These are phyloP conservation scores for Grus americana DNA, from an alignment of 2,113 vertebrate species.

Conservation along the genomic window DNA sequence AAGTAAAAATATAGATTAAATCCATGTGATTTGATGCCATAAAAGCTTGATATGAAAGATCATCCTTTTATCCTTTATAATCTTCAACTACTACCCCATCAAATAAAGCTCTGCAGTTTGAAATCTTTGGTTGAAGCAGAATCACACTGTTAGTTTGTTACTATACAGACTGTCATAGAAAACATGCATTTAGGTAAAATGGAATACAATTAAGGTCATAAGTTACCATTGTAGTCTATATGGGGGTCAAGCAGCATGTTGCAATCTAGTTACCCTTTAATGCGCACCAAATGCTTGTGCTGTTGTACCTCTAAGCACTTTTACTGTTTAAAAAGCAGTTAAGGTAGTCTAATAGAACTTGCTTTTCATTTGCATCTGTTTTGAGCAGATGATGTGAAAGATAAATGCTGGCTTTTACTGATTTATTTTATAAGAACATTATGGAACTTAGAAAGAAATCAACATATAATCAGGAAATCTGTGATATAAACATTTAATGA, in stretches of 20 bases:
- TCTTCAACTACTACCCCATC: neutral
- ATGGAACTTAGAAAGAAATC: conserved; percentile 10
- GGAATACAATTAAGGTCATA: neutral
- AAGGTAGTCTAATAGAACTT: neutral
- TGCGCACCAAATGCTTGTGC: neutral
- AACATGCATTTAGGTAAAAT: neutral
- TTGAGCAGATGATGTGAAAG: neutral
- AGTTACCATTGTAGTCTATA: neutral
- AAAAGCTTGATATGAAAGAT: conserved; percentile 23
- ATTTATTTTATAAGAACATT: conserved; percentile 44
- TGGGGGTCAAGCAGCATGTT: neutral
- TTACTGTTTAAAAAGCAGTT: conserved; percentile 2
- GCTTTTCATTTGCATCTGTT: conserved; percentile 26
- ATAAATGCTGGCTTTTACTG: conserved; percentile 2
- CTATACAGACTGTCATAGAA: neutral
- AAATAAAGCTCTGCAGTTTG: conserved; percentile 48
- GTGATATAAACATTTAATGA: neutral
- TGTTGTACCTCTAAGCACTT: conserved; percentile 8
- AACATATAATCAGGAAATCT: conserved; percentile 32
- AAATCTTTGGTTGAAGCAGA: neutral
- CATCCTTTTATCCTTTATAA: conserved; percentile 51
- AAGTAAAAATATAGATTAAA: conserved; percentile 6
- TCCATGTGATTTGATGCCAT: neutral
- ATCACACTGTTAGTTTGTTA: neutral
- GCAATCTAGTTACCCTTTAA: neutral